Evolutionary conservation across 2,797 vertebrate genomes (phyloP).

Genomic region (Austrolebias charrua): DNA sequence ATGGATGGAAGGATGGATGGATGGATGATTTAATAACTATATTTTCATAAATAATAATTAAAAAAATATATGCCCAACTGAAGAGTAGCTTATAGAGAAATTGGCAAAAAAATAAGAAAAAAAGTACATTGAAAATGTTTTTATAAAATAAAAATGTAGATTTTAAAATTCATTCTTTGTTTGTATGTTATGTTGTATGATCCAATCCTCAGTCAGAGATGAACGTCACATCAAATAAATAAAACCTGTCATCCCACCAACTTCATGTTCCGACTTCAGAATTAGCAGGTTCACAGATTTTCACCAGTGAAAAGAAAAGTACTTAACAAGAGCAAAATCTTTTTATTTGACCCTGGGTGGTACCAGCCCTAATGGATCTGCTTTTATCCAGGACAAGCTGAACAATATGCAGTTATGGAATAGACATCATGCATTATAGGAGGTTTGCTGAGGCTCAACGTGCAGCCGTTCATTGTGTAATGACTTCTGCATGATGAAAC

Average conservation of each 20-base stretch:
- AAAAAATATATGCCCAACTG: no score
- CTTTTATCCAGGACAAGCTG: constrained; percentile 12
- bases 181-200: no score
- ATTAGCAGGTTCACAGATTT: not conserved
- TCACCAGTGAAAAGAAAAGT: not conserved
- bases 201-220: not conserved
- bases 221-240: not conserved
- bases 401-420: constrained; percentile 17
- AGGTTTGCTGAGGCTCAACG: constrained; percentile 20
- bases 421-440: constrained; percentile 31
- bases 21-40: no score
- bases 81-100: no score
- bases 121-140: no score
- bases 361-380: constrained; percentile 17
- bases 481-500: constrained; percentile 25
- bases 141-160: no score
- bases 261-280: not conserved
- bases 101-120: no score
- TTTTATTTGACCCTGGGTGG: not conserved
- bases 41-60: no score
- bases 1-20: no score
- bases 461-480: not conserved
- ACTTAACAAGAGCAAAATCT: not conserved
- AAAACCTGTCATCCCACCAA: not conserved
- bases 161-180: no score